Conservation (phyloP, 2,113 vertebrate species). For the Chunga burmeisteri region DNA sequence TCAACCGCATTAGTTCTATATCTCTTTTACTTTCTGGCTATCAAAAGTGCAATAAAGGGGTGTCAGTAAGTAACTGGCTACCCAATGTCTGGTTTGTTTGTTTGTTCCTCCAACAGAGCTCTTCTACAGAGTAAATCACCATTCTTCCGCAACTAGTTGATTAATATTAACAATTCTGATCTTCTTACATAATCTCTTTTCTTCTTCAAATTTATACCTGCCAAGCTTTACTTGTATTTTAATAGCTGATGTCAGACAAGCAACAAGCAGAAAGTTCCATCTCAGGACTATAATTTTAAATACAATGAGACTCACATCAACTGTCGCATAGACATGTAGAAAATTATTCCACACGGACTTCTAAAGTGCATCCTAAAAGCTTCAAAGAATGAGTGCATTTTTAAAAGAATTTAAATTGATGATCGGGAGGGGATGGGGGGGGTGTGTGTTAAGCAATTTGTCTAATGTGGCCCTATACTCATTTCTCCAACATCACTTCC, state of each 20-base stretch:
- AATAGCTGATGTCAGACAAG: constrained; percentile 82
- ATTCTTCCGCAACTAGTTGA: constrained; percentile 20
- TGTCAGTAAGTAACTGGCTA: not conserved
- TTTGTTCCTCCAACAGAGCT: not conserved
- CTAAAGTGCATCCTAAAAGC: constrained; percentile 82
- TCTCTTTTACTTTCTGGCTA: not conserved
- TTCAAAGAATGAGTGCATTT: constrained; percentile 60
- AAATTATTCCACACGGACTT: constrained; percentile 81
- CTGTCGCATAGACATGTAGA: constrained; percentile 71
- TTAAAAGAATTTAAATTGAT: constrained; percentile 70
- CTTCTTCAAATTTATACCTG: constrained; percentile 84
- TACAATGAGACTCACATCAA: constrained; percentile 80
- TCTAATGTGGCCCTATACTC: constrained; percentile 73
- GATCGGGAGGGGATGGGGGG: not conserved
- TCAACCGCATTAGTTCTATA: accelerated
- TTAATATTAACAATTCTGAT: constrained; percentile 69
- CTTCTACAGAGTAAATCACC: not conserved
- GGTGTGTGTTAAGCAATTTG: constrained; percentile 61
- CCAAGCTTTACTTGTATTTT: constrained; percentile 80
- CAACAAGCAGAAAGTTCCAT: constrained; percentile 71
- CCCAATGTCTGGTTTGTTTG: not conserved
- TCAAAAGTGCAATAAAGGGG: not conserved
- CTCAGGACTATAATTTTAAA: constrained; percentile 85
- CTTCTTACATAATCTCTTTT: constrained; percentile 77
- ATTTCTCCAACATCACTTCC: constrained; percentile 58